Base-by-base conservation (phyloP, 1,140 invertebrate genomes). In the Drosophila arawakana region DNA sequence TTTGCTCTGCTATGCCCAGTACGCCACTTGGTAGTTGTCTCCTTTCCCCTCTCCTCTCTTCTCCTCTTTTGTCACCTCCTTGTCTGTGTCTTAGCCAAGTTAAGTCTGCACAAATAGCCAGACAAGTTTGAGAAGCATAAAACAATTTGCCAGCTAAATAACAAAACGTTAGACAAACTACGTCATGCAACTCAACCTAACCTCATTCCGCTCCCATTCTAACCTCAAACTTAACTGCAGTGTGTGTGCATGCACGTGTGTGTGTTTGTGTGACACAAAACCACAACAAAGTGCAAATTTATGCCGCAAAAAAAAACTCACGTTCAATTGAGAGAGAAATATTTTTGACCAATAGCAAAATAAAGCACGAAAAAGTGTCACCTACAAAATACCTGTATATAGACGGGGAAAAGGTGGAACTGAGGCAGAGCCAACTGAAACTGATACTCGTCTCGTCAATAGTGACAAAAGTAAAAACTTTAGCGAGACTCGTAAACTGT, bases 251-350 rank as follows among this genome's bases (percentile, higher is more conserved):
- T 47, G 49, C 49, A 50, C n/a, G n/a, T 34, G 49, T 18, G 50
- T 54, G 30, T 52, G n/a, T 52, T 30, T 52, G 78, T 68, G 60
- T 72, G 74, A 78, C 79, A 54, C 62, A 69, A 70, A 72, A 78
- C 81, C 82, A 86, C 82, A 86, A 86, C 82, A 86, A 86, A 86
- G 82, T 86, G 82, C 76, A 82, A 88, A 79, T 86, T 86, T 88
- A 86, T 86, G 83, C 82, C 82, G 74, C 82, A 82, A 86, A 88
- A 86, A 88, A 86, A 82, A 82, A 88, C 39, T 55, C 52, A 47
- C 47, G 65, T 61, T 49, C 11, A 13, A 50, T 63, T 34, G 4
- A 11, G 1, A 50, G 49, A 43, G 41, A 43, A 43, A n/a, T 43
- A 43, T 43, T 34, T 50, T 25, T 59, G 55, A 67, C 54, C 70